Conservation (phyloP, 2,888 invertebrate species). For the Eudemis profundana region DNA sequence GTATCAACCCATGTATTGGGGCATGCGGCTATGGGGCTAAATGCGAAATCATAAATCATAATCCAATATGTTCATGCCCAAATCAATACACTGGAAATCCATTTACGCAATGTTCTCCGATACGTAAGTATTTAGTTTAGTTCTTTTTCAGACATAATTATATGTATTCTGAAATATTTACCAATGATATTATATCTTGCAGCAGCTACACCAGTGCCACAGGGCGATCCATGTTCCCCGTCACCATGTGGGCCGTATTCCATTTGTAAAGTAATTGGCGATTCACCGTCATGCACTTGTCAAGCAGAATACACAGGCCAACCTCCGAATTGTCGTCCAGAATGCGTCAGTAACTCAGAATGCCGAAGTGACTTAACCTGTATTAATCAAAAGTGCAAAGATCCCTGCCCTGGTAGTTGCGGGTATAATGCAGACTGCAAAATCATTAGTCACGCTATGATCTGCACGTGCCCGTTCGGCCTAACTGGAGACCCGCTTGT, state of each 20-base stretch:
- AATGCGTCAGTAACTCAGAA: constrained; percentile 88
- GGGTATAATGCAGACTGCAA: constrained; percentile 89
- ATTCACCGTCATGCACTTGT: constrained; percentile 88
- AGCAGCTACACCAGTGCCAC: constrained; percentile 72
- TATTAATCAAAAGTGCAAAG: constrained; percentile 88
- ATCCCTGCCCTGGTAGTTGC: constrained; percentile 89
- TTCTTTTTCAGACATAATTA: not conserved
- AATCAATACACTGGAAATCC: constrained; percentile 89
- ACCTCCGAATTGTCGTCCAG: constrained; percentile 88
- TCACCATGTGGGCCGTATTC: constrained; percentile 89
- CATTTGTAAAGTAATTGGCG: constrained; percentile 86
- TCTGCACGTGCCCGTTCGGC: constrained; percentile 86
- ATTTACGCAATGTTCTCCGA: constrained; percentile 86
- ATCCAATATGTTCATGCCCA: constrained; percentile 89
- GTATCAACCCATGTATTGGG: constrained; percentile 91
- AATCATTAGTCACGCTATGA: constrained; percentile 90
- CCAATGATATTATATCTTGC: constrained; percentile 47
- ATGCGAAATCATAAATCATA: constrained; percentile 90
- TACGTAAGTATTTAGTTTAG: constrained; percentile 68
- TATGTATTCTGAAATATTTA: not conserved
- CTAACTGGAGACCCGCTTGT: constrained; percentile 88
- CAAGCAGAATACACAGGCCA: constrained; percentile 86
- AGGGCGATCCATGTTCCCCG: constrained; percentile 87
- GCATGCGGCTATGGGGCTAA: constrained; percentile 89
- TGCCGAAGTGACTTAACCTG: constrained; percentile 88